Percentiles rank a stretch among this genome's conserved stretches.
Evolutionary conservation across 1,140 invertebrate species (phyloP).

Genomic region (Drosophila sechellia): DNA sequence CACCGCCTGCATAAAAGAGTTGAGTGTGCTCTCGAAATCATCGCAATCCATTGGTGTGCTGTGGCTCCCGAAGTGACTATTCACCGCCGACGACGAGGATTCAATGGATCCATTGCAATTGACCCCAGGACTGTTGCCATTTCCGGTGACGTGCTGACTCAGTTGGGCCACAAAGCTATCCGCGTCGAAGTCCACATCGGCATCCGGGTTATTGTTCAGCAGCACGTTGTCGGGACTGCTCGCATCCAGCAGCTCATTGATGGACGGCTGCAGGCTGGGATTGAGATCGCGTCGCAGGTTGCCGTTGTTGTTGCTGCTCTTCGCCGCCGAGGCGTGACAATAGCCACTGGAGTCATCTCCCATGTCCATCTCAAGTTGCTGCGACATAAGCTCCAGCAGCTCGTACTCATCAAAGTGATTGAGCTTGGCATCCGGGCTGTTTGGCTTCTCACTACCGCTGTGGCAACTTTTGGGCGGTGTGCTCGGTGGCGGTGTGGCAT

Average conservation of each 20-base stretch:
- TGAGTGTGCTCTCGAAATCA: slow-evolving; percentile 81
- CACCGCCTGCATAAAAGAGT: slow-evolving; percentile 76
- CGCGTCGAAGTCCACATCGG: slow-evolving; percentile 75
- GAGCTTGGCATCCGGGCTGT: slow-evolving; percentile 66
- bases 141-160: slow-evolving; percentile 63
- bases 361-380: slow-evolving; percentile 84
- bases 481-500: slow-evolving; percentile 67
- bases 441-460: slow-evolving; percentile 52
- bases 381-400: slow-evolving; percentile 81
- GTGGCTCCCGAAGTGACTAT: slow-evolving; percentile 57
- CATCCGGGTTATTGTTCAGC: slow-evolving; percentile 63
- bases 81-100: slow-evolving; percentile 36
- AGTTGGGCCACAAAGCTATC: slow-evolving; percentile 78
- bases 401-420: slow-evolving; percentile 84
- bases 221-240: slow-evolving; percentile 67
- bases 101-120: slow-evolving; percentile 29
- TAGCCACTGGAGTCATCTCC: slow-evolving; percentile 72
- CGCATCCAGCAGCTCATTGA: slow-evolving; percentile 76
- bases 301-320: slow-evolving; percentile 38
- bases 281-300: slow-evolving; percentile 78
- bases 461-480: slow-evolving; percentile 54
- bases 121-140: slow-evolving; percentile 17
- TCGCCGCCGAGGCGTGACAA: slow-evolving; percentile 21
- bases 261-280: slow-evolving; percentile 78
- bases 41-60: slow-evolving; percentile 83